Evolutionary conservation across 2,113 vertebrate species (phyloP), one percentile per base, ranked within the genome.

Genomic region (Craseonycteris thonglongyai): DNA sequence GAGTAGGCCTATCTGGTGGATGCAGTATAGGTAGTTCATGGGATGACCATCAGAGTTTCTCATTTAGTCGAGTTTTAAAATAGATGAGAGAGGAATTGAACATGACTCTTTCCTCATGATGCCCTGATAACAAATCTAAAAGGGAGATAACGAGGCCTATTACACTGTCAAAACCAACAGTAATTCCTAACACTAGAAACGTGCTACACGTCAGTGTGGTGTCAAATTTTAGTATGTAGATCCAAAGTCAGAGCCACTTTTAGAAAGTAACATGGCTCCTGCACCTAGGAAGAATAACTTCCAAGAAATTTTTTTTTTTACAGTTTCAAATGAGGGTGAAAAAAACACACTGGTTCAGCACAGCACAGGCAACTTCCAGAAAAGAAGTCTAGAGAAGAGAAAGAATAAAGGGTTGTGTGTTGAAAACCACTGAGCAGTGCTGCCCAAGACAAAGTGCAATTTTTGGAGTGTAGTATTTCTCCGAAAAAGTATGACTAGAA

Each of bases 41-140:
- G 14, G 26, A 42, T 38, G n/a, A 72, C n/a, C 66, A 68, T 26
- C 26, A 69, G 6, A 79, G 61, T 33, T 76, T 88, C 68, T 58
- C 51, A 79, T 38, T 78, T 72, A 74, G 15, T 33, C 72, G 59
- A 51, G 11, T 75, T 95, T 95, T 91, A 94, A 83, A 92, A 35
- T 81, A 66, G 51, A 69, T 92, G 47, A 63, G 33, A 92, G 61
- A 78, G 33, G 11, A 45, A 9, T 42, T 84, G 51, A 78, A 82
- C 68, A 58, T 80, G 7, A 38, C 35, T 21, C 72, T 93, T 92
- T 90, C 42, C 38, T 95, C 86, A 24, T 58, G 40, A 88, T 69
- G 22, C n/a, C 30, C 89, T 68, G n/a, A n/a, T 71, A 78, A 71
- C 63, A 71, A 88, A 81, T 59, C 51, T 47, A 56, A 65, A 84